Percentiles rank a stretch among this genome's conserved stretches.
phyloP scores from a whole-genome alignment of 2,113 vertebrate genomes.

The Dolichallabes microphthalmus region DNA sequence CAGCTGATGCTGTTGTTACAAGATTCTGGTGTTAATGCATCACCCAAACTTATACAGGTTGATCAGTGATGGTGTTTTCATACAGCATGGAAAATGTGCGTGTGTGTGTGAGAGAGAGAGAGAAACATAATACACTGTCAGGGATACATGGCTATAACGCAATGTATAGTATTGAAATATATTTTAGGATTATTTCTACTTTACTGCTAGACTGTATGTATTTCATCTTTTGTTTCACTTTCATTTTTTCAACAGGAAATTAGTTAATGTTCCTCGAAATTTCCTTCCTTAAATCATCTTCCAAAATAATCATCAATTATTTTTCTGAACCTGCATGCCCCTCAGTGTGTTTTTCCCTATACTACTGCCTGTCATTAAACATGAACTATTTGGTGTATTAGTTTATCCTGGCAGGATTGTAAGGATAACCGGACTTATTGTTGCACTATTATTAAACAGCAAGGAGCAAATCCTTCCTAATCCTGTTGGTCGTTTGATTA shows the following conservation, averaged over 20 bases:
- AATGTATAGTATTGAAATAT: not conserved
- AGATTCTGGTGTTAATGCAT: not conserved
- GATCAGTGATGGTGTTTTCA: not conserved
- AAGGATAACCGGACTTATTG: too few relatives aligned
- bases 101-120: not conserved
- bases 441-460: too few relatives aligned
- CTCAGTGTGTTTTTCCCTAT: not conserved
- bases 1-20: conserved; percentile 47
- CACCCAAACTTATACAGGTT: not conserved
- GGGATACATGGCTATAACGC: not conserved
- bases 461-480: too few relatives aligned
- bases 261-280: not conserved
- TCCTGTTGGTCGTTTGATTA: too few relatives aligned
- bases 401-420: not conserved
- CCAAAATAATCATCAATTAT: too few relatives aligned
- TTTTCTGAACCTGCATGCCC: too few relatives aligned
- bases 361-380: not conserved
- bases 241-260: not conserved
- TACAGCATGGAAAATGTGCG: not conserved
- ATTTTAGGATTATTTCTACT: not conserved
- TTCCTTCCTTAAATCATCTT: not conserved
- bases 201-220: not conserved
- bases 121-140: not conserved
- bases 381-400: not conserved
- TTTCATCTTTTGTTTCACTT: not conserved